phyloP scores from a whole-genome alignment of 2,113 vertebrate species.

The Eulacestoma nigropectus region DNA sequence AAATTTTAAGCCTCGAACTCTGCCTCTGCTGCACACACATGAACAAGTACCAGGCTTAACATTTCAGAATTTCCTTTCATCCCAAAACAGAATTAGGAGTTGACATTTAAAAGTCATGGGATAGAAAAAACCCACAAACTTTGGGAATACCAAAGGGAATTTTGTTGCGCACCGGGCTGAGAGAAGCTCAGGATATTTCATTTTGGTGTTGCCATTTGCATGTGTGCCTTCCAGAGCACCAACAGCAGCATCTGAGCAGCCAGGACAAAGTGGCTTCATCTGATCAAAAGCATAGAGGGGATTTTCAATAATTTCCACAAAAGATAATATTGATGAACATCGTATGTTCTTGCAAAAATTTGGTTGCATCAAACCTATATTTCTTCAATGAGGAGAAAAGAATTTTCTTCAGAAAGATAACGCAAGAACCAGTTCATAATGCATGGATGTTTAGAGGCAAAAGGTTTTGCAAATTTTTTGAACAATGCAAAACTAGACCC shows the following conservation, averaged over 20 bases:
- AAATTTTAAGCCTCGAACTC: background rate
- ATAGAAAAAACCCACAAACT: fast-evolving
- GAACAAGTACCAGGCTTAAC: background rate
- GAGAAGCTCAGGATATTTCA: background rate
- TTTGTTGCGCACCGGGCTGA: background rate
- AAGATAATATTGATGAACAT: background rate
- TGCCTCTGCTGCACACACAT: background rate
- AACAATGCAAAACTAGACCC: background rate
- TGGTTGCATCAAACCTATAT: background rate
- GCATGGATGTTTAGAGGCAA: background rate
- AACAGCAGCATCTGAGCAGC: background rate
- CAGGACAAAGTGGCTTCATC: background rate
- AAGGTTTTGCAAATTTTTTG: background rate
- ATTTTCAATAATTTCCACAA: background rate
- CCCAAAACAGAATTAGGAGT: background rate
- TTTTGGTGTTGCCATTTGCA: background rate
- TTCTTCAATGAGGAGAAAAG: background rate
- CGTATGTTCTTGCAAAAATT: background rate
- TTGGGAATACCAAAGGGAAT: background rate
- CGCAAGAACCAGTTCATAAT: background rate
- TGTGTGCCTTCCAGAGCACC: background rate
- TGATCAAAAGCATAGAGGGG: background rate
- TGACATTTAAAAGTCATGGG: background rate
- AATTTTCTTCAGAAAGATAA: background rate
- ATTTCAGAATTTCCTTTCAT: background rate